Evolutionary conservation across 2,797 vertebrate species (phyloP).

Genomic region (Australoheros facetus): DNA sequence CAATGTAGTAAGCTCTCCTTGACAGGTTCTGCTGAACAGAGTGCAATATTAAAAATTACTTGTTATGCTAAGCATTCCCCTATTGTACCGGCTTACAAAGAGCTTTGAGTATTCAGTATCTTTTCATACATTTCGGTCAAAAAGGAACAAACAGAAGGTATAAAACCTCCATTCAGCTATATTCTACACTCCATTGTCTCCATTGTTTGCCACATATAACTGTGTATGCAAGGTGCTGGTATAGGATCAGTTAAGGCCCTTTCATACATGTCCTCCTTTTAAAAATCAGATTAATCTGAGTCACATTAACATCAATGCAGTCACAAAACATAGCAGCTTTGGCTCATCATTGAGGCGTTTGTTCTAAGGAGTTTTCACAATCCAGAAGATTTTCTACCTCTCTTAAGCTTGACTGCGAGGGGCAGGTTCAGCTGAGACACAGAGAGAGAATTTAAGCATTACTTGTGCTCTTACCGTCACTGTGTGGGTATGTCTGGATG

Average conservation of each 20-base stretch:
- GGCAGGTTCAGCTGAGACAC: background rate
- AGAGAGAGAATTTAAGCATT: background rate
- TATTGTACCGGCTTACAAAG: background rate
- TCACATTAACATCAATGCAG: background rate
- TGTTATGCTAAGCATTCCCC: conserved; percentile 2
- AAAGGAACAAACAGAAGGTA: background rate
- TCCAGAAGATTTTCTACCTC: background rate
- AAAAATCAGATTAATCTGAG: background rate
- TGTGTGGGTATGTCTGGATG: background rate
- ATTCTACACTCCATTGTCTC: background rate
- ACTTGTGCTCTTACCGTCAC: background rate
- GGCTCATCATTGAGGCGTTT: background rate
- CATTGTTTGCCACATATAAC: background rate
- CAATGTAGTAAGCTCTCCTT: background rate
- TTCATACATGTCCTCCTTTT: background rate
- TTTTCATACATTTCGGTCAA: background rate
- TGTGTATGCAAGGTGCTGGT: background rate
- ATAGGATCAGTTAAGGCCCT: too few species aligned
- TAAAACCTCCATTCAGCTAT: background rate
- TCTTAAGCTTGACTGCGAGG: background rate
- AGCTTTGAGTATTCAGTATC: background rate
- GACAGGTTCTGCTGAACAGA: background rate
- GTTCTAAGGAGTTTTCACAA: background rate
- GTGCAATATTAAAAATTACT: conserved; percentile 14
- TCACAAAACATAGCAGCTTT: background rate